Evolutionary conservation across 2,113 vertebrate species (phyloP), one percentile per base, ranked within the genome.

Genomic region (Sinocyclocheilus anophthalmus): DNA sequence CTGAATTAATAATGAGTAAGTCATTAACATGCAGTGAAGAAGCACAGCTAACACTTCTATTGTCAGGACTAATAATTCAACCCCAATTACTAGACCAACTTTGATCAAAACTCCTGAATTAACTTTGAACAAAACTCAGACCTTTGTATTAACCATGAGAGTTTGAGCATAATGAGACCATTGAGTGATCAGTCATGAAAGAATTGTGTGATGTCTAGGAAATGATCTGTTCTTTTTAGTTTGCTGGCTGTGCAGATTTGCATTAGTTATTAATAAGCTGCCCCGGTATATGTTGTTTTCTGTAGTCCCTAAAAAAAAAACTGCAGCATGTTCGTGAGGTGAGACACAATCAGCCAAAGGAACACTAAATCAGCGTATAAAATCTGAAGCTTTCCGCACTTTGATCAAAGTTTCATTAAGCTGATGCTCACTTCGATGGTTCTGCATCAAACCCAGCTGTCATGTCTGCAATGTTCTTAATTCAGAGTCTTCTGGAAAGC

Each of bases 331-430:
- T 83, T 55, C 50, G 30, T 83, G 24, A 69, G 81, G 63, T 42
- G 48, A 73, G 50, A 59, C 48, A 84, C 79, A 81, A 81, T 81
- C 37, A 81, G 61, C 61, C 42, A 12, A 39, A 57, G 83, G 39
- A 85, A 85, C 57, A 70, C 42, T 30, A 86, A 88, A 77, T 65
- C n/a, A 30, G 37, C 39, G 16, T 26, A 81, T 26, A 12, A 70
- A 53, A 42, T 84, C 69, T 57, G 45, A 83, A 86, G 81, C 85
- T 76, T 86, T 33, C 26, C 18, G 10, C 33, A 50, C 87, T 88
- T 86, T 86, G 81, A 88, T 88, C 81, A 84, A 86, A 81, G 82
- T 84, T 88, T 88, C 85, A 84, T 88, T 88, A 69, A 69, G 85
- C 78, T 86, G 81, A 83, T 76, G 59, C 37, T 79, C 48, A 69